phyloP scores from a whole-genome alignment of 2,113 vertebrate genomes.

The Epinephelus moara region DNA sequence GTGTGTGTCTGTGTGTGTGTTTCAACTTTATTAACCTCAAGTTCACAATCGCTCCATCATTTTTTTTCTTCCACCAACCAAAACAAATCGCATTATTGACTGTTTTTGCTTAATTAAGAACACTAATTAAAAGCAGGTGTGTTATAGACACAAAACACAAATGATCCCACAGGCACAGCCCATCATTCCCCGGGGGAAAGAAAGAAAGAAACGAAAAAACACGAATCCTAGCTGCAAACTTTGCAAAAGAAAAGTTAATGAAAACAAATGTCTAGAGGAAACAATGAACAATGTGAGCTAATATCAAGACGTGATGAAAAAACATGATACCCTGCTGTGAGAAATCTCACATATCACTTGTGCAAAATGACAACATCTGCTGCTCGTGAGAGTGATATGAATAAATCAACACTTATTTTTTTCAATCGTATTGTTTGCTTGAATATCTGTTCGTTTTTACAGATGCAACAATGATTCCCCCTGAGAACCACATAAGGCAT shows the following conservation, averaged over 20 bases:
- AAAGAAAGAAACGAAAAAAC: neutral
- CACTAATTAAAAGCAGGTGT: conserved; percentile 8
- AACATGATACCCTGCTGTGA: conserved; percentile 39
- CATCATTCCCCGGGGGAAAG: neutral
- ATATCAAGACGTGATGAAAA: conserved; percentile 37
- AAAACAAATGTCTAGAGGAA: conserved; percentile 42
- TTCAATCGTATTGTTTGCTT: conserved; percentile 28
- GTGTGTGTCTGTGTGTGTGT: conserved; percentile 8
- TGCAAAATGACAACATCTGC: conserved; percentile 46
- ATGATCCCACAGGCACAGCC: neutral
- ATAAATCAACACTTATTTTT: conserved; percentile 48
- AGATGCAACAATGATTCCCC: conserved; percentile 42
- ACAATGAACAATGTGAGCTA: conserved; percentile 25
- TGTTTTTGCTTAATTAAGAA: conserved; percentile 4
- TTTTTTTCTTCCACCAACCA: neutral
- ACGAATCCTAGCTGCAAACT: neutral
- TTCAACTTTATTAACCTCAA: neutral
- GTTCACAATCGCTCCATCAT: neutral
- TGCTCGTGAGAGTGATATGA: conserved; percentile 21
- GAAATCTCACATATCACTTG: conserved; percentile 43
- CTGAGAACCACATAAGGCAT: conserved; percentile 45
- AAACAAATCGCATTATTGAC: neutral
- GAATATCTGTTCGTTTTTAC: conserved; percentile 55
- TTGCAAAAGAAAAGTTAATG: neutral
- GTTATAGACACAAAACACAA: conserved; percentile 20